A percentile compares a stretch with the other conserved stretches of the same genome.
These are phyloP conservation scores for Diarsia rubi DNA, from an alignment of 2,888 invertebrate genomes.

Conservation along the genomic window DNA sequence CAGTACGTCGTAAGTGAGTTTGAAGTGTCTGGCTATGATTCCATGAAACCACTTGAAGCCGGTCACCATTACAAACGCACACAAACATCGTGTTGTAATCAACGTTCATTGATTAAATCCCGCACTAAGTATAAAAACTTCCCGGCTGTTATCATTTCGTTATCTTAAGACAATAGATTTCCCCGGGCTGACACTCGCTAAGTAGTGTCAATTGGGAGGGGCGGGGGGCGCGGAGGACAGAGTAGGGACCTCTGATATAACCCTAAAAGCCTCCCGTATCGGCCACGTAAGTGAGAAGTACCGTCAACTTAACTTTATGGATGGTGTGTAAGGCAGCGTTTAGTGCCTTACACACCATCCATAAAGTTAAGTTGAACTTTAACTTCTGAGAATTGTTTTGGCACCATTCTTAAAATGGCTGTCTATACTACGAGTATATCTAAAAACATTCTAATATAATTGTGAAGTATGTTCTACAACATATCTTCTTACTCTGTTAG, in stretches of 20 bases:
- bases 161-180: conserved; percentile 60
- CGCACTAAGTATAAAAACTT: conserved; percentile 1
- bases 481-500: too few relatives aligned
- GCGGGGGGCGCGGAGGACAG: neutral
- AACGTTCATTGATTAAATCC: conserved; percentile 20
- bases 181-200: conserved; percentile 51
- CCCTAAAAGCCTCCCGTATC: conserved; percentile 62
- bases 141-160: conserved; percentile 22
- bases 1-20: neutral
- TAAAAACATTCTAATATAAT: neutral
- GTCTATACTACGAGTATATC: too few relatives aligned
- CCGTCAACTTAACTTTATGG: conserved; percentile 10
- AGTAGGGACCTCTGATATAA: conserved; percentile 46
- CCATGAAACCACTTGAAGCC: neutral
- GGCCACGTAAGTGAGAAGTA: conserved; percentile 34
- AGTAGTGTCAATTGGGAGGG: conserved; percentile 59
- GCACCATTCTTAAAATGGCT: neutral
- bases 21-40: too few relatives aligned
- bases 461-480: too few relatives aligned
- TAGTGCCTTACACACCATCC: too few relatives aligned
- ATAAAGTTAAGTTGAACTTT: too few relatives aligned
- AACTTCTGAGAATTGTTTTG: neutral
- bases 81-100: neutral
- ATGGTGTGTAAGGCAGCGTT: neutral
- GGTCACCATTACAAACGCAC: neutral